Evolutionary conservation across 2,888 invertebrate species (phyloP), one percentile per base, ranked within the genome.

Genomic region (Nephrotoma flavescens): DNA sequence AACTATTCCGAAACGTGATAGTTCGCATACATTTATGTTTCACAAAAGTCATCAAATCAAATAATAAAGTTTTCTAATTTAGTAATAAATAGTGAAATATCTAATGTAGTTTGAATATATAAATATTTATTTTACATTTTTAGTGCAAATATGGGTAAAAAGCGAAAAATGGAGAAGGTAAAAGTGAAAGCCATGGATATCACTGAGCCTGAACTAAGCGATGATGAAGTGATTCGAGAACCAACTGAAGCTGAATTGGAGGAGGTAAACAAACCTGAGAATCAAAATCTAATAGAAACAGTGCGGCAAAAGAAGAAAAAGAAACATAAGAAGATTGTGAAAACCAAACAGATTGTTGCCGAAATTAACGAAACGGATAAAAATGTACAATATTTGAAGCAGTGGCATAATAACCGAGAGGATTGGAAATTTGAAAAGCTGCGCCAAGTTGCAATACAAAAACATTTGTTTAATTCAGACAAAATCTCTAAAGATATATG

Each of bases 351-450:
- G 89, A 91, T 92, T 86, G 92, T 92, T 85, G 90, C 91, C 11
- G 93, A 93, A 89, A 92, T 93, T 86, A 93, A 93, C 87, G 92
- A 94, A 11, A 94, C 94, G 88, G 91, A 93, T 84, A 94, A 94
- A 87, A 94, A 94, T 87, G 91, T 94, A 19, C 94, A 92, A 89
- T 96, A 96, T 89, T 90, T 96, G 86, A 94, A 94, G 1, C 93
- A 94, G 89, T 96, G 96, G 96, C 95, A 96, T 90, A 92, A 95
- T 89, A 93, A 94, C 87, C 93, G 91, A 88, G 91, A 91, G 84
- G 93, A 95, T 89, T 96, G 96, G 96, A 96, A 96, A 90, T 96
- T 96, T 90, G 95, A 95, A 91, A 96, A 96, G 91, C 91, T 94
- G 0, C 94, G 94, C 87, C 96, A 96, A 91, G 93, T 95, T n/a